Conservation (phyloP, 2,113 vertebrate species). For the Leptocoma aspasia region DNA sequence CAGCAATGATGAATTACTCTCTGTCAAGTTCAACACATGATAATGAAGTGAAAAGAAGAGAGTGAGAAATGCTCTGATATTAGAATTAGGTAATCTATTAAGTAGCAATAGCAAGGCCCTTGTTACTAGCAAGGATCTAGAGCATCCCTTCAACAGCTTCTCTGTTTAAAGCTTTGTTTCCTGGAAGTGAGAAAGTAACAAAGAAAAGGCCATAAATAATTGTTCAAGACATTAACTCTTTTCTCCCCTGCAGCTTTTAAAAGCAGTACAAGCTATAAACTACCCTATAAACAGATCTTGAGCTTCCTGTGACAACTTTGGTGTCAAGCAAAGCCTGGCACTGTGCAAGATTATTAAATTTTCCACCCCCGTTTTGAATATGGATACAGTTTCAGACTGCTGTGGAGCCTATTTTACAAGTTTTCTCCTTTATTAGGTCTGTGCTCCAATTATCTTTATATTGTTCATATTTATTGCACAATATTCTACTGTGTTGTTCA, state of each 20-base stretch:
- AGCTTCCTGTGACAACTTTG: background rate
- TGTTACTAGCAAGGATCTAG: background rate
- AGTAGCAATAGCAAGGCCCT: background rate
- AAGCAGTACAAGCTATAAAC: constrained; percentile 8
- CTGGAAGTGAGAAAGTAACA: background rate
- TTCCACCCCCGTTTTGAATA: background rate
- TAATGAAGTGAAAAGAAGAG: background rate
- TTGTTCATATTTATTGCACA: background rate
- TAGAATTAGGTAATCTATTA: background rate
- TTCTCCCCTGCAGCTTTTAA: constrained; percentile 23
- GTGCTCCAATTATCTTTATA: background rate
- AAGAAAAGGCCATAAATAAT: constrained; percentile 21
- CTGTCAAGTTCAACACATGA: background rate
- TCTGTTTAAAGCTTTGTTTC: constrained; percentile 17
- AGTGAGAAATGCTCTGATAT: background rate
- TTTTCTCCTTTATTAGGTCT: background rate
- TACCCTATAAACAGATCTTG: background rate
- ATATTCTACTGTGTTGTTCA: background rate
- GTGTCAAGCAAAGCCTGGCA: background rate
- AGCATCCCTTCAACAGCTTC: background rate
- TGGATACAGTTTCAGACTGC: background rate
- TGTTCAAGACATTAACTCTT: constrained; percentile 32
- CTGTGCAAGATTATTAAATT: background rate
- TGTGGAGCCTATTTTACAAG: background rate
- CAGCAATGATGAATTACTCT: background rate